Evolutionary conservation across 35 echinoderm and acorn worm species (phyloP).

Genomic region (Lytechinus variegatus): DNA sequence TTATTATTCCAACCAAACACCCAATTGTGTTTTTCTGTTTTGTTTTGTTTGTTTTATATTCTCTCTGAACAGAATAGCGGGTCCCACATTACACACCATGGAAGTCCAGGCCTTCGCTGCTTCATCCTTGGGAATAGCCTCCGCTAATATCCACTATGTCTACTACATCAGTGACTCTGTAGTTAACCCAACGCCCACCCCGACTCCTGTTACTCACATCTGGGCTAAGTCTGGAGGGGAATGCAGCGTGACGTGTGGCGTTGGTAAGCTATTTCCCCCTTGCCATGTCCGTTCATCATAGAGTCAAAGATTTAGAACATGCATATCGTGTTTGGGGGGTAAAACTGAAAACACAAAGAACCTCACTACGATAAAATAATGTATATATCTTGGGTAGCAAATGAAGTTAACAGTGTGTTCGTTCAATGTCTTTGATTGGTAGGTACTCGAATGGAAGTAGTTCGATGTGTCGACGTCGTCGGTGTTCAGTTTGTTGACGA

Average conservation of each 20-base stretch:
- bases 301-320: too few species aligned
- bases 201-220: background rate
- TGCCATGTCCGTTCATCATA: too few species aligned
- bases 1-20: too few species aligned
- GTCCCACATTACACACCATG: background rate
- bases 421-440: background rate
- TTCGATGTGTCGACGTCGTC: constrained; percentile 45
- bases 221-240: constrained; percentile 44
- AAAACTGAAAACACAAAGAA: too few species aligned
- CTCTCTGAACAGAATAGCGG: background rate
- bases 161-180: background rate
- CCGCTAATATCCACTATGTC: background rate
- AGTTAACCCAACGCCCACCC: background rate
- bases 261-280: background rate
- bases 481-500: constrained; percentile 29
- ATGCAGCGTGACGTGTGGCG: constrained; percentile 34
- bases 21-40: too few species aligned
- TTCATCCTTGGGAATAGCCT: background rate
- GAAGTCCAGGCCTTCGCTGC: constrained; percentile 10
- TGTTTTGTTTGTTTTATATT: background rate
- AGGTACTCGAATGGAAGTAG: constrained; percentile 42
- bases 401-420: too few species aligned
- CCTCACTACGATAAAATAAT: too few species aligned
- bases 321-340: too few species aligned
- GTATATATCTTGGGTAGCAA: too few species aligned